A percentile compares a stretch with the other conserved stretches of the same genome.
Conservation (phyloP, 2,113 vertebrate species). For the Pseudorasbora parva region DNA sequence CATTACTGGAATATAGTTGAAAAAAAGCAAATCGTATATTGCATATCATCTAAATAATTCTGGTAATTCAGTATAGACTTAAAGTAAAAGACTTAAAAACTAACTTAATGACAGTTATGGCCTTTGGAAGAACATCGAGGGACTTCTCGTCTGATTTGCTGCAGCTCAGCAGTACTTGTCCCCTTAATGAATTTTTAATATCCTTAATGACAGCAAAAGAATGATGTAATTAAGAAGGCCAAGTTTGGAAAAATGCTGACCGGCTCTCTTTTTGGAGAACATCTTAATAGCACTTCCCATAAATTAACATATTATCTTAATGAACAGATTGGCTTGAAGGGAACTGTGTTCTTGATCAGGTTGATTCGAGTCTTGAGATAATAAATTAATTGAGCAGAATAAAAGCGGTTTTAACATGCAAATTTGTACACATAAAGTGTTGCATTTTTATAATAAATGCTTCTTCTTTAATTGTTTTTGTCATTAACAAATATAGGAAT, state of each 20-base stretch:
- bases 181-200: conserved; percentile 99
- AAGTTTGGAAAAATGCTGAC: conserved; percentile 99
- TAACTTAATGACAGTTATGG: conserved; percentile 58
- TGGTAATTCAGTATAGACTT: conserved; percentile 7
- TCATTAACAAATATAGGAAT: not conserved
- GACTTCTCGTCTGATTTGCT: conserved; percentile 84
- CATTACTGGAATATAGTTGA: not conserved
- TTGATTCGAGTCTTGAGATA: conserved; percentile 39
- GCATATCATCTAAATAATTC: not conserved
- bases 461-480: too few relatives aligned
- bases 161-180: conserved; percentile 87
- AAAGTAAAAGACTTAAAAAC: conserved; percentile 38
- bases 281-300: conserved; percentile 87
- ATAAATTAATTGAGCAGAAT: conserved; percentile 45
- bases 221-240: conserved; percentile 99
- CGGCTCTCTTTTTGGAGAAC: conserved; percentile 99
- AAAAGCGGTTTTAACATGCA: not conserved
- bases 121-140: conserved; percentile 57
- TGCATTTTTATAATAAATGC: too few relatives aligned
- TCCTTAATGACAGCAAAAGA: conserved; percentile 99
- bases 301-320: conserved; percentile 99
- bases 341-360: conserved; percentile 30
- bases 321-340: conserved; percentile 96
- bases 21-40: not conserved
- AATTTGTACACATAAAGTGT: not conserved